phyloP scores from a whole-genome alignment of 2,113 vertebrate species.

The Notothenia coriiceps region DNA sequence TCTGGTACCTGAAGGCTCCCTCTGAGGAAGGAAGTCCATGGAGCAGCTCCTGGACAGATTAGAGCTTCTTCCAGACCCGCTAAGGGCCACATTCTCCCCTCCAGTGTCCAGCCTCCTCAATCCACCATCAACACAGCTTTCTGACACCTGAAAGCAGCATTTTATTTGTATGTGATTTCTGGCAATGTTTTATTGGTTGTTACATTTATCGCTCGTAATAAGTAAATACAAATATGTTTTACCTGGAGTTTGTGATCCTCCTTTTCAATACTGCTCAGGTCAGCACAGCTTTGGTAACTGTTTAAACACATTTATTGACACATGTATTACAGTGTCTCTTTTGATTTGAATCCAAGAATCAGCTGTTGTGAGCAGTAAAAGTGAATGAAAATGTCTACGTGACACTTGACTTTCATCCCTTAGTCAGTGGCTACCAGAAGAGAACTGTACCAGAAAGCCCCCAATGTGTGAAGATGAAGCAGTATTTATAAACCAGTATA shows the following conservation, averaged over 20 bases:
- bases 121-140: slow-evolving; percentile 28
- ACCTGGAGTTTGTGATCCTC: slow-evolving; percentile 79
- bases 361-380: background rate
- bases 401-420: background rate
- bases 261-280: slow-evolving; percentile 62
- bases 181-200: background rate
- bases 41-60: slow-evolving; percentile 71
- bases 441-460: background rate
- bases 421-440: background rate
- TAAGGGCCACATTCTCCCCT: background rate
- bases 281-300: slow-evolving; percentile 86
- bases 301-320: slow-evolving; percentile 37
- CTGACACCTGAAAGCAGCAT: slow-evolving; percentile 38
- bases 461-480: background rate
- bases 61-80: slow-evolving; percentile 21
- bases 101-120: slow-evolving; percentile 46
- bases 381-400: background rate
- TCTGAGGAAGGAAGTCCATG: slow-evolving; percentile 69
- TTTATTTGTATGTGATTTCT: background rate
- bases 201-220: background rate
- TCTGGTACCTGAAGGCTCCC: slow-evolving; percentile 43
- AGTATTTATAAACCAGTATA: background rate
- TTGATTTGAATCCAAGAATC: background rate
- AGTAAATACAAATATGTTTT: background rate
- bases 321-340: background rate